phyloP scores from a whole-genome alignment of 2,797 vertebrate species.

The Distichodus sexfasciatus region DNA sequence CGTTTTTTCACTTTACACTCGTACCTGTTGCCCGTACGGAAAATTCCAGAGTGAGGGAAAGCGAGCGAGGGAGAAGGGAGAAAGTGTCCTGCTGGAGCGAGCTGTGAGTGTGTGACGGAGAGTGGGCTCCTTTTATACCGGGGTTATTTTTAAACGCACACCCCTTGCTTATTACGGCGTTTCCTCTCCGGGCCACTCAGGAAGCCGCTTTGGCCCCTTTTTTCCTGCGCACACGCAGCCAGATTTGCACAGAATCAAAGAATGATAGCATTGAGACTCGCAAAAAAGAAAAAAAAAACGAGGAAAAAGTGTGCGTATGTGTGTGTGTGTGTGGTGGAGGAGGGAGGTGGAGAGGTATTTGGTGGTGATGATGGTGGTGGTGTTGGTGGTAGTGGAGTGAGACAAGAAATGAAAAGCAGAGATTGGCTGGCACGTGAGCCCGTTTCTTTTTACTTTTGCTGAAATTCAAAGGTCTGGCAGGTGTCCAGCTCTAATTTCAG shows the following conservation, averaged over 20 bases:
- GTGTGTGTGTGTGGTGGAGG: too few relatives aligned
- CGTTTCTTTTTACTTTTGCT: constrained; percentile 45
- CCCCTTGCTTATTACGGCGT: constrained; percentile 87
- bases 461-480: constrained; percentile 69
- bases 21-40: neutral
- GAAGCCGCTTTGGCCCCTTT: constrained; percentile 90
- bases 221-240: constrained; percentile 90
- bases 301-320: too few relatives aligned
- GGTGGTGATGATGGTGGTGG: too few relatives aligned
- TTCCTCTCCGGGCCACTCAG: constrained; percentile 91
- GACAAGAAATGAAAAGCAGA: constrained; percentile 63
- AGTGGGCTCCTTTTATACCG: constrained; percentile 90
- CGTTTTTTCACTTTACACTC: too few relatives aligned
- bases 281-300: constrained; percentile 43
- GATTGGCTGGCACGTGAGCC: constrained; percentile 67
- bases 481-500: constrained; percentile 66
- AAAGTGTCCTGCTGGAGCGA: constrained; percentile 51
- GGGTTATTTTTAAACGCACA: constrained; percentile 95
- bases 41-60: neutral
- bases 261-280: constrained; percentile 86
- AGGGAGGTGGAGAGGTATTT: neutral
- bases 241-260: constrained; percentile 84
- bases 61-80: constrained; percentile 12
- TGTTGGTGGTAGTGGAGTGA: too few relatives aligned
- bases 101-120: constrained; percentile 72